Base-by-base conservation (phyloP, 1,140 invertebrate species). In the Musca vetustissima region DNA sequence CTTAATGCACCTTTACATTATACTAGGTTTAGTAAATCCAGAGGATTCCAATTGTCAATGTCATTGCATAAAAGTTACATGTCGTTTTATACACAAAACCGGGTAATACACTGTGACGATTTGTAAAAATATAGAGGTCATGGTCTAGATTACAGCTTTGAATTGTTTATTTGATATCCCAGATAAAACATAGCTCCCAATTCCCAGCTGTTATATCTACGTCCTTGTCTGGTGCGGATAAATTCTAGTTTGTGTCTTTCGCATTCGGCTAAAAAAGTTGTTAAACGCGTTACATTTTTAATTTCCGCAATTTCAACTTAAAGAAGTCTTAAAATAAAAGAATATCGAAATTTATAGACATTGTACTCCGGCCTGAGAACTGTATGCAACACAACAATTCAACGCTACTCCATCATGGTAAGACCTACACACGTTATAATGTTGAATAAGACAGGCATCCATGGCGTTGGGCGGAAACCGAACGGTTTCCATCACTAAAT, bases 291-390 rank as follows among this genome's bases (percentile, higher is more conserved):
- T 80, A 78, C 78, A 71, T 80, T 80, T 81, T 81, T 81, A 81
- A 81, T 81, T 81, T 81, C 79, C 79, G 79, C 80, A 81, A 81
- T 81, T 81, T 81, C 76, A 80, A 76, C 78, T 78, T 74, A 81
- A 81, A 80, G 79, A 81, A 64, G 80, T 80, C 77, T 79, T 77
- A 77, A 81, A 80, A 80, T 80, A 80, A 80, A 80, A 80, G 80
- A 81, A 79, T 80, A 80, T 80, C 78, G 79, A 79, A 80, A 80
- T 81, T 81, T 81, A 81, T 81, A 81, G 79, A 80, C 78, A 76
- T 79, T 21, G n/a, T 57, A 55, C 70, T 61, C 66, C 59, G 15
- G n/a, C 25, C 14, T 24, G 64, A 17, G 13, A 61, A 61, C 28
- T 61, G 28, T 24, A 57, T 57, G 24, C 57, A 61, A 25, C 32